Percentiles rank a stretch among this genome's conserved stretches.
These are phyloP conservation scores for Pheucticus melanocephalus DNA, from an alignment of 2,113 vertebrate species.

Conservation along the genomic window DNA sequence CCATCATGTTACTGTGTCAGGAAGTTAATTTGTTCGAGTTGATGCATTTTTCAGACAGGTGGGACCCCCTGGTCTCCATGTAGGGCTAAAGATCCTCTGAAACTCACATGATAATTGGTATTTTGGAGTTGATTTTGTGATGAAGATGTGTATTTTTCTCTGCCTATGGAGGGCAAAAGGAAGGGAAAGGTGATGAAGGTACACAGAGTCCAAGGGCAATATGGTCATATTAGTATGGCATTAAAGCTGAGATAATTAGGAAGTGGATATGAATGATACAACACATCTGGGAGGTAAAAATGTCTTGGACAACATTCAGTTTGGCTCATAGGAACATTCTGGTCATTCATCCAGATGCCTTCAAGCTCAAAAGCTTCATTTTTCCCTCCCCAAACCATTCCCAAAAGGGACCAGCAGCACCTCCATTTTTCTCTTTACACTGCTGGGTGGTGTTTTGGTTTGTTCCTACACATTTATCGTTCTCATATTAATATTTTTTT, in stretches of 20 bases:
- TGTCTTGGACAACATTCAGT: neutral
- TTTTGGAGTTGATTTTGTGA: neutral
- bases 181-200: neutral
- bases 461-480: neutral
- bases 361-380: neutral
- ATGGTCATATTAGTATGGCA: neutral
- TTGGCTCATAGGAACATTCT: neutral
- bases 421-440: neutral
- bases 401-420: neutral
- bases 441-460: neutral
- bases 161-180: neutral
- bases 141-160: neutral
- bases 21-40: neutral
- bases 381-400: neutral
- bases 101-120: neutral
- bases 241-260: neutral
- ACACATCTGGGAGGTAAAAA: neutral
- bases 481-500: neutral
- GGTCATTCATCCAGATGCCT: neutral
- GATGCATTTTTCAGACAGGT: neutral
- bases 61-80: neutral
- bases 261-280: neutral
- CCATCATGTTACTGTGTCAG: rapidly evolving
- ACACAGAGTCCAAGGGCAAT: neutral
- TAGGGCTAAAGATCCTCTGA: neutral